These are phyloP conservation scores for Antheraea assamensis DNA, from an alignment of 2,888 invertebrate species.

Conservation along the genomic window DNA sequence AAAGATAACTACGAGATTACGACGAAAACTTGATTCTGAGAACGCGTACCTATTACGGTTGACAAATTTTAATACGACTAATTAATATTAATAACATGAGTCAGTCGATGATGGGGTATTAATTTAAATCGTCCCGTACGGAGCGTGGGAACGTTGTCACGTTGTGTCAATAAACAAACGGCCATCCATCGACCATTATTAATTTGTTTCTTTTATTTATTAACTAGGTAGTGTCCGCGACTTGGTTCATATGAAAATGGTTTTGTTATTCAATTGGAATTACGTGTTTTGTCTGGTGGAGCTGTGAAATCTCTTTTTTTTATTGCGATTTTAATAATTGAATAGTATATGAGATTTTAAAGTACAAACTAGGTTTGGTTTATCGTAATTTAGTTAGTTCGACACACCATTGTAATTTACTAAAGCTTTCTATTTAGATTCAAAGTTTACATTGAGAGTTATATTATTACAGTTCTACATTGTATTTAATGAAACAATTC, in stretches of 20 bases:
- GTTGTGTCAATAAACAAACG: constrained; percentile 4
- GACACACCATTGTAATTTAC: neutral
- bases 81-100: constrained; percentile 22
- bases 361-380: neutral
- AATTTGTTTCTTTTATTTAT: neutral
- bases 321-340: no score
- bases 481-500: constrained; percentile 43
- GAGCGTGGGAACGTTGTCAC: constrained; percentile 20
- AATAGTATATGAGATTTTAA: neutral
- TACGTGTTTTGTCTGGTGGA: no score
- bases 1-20: constrained; percentile 12
- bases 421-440: neutral
- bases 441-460: neutral
- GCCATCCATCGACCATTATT: neutral
- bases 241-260: no score
- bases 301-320: no score
- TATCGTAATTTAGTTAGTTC: neutral
- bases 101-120: constrained; percentile 15
- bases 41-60: constrained; percentile 18
- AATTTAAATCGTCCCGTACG: constrained; percentile 11
- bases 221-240: no score
- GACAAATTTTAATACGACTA: constrained; percentile 23
- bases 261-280: no score
- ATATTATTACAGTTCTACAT: constrained; percentile 28
- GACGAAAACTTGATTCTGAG: constrained; percentile 1